Conservation (phyloP, 2,888 invertebrate genomes). For the Petrophora chlorosata region DNA sequence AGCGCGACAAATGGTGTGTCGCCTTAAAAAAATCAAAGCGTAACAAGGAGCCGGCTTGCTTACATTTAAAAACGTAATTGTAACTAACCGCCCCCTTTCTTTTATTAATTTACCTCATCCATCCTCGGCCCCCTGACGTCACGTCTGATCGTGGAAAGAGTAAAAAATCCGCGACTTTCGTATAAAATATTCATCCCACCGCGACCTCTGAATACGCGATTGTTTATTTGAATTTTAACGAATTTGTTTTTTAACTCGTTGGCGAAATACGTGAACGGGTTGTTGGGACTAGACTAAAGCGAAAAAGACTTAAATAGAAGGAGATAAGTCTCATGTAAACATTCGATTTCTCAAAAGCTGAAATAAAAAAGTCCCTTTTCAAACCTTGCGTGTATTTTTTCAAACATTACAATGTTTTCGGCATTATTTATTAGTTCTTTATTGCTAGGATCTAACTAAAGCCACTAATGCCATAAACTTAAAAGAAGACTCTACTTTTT, state of each 20-base stretch:
- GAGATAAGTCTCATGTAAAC: no score
- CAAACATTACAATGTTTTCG: no score
- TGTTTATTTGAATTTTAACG: conserved; percentile 51
- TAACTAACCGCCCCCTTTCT: conserved; percentile 80
- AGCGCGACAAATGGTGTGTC: conserved; percentile 76
- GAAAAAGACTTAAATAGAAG: neutral
- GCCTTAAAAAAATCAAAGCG: conserved; percentile 79
- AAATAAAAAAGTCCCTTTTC: no score
- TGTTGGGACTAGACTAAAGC: neutral
- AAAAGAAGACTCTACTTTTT: no score
- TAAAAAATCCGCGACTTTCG: conserved; percentile 55
- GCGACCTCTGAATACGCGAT: conserved; percentile 46
- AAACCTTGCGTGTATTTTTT: no score
- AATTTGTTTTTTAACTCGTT: conserved; percentile 34
- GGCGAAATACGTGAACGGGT: neutral
- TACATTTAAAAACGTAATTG: conserved; percentile 83
- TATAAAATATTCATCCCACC: conserved; percentile 73
- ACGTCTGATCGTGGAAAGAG: conserved; percentile 58
- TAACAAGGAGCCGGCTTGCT: conserved; percentile 76
- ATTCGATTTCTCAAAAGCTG: no score
- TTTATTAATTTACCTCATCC: conserved; percentile 82
- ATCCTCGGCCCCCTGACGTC: conserved; percentile 65
- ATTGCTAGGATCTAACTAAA: no score
- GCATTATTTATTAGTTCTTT: no score
- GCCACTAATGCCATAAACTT: no score